A percentile compares a stretch with the other conserved stretches of the same genome.
Conservation (phyloP, 2,113 vertebrate genomes). For the Pogonocichla stellata region DNA sequence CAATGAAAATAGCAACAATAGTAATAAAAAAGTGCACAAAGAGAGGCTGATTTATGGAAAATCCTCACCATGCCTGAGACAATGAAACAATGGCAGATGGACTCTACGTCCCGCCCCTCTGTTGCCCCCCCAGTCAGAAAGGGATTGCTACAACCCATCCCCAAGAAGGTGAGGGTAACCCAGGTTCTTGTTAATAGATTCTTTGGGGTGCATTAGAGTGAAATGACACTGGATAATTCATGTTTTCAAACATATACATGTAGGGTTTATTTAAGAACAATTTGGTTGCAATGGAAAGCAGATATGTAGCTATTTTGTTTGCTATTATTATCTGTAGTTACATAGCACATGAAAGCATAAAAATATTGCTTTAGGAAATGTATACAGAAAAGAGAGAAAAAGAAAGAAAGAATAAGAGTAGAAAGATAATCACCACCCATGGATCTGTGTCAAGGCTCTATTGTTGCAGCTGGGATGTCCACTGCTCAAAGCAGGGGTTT, state of each 20-base stretch:
- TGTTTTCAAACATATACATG: background rate
- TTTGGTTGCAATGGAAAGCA: background rate
- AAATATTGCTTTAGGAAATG: background rate
- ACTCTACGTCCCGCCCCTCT: accelerated
- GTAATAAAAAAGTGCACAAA: background rate
- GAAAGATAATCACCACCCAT: background rate
- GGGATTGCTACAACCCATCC: background rate
- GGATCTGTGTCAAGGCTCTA: background rate
- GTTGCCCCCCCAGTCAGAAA: background rate
- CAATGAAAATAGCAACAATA: background rate
- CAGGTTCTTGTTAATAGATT: background rate
- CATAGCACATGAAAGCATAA: background rate
- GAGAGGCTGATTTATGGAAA: background rate
- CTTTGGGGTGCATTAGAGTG: background rate
- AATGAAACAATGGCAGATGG: background rate
- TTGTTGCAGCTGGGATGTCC: background rate
- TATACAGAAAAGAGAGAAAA: background rate
- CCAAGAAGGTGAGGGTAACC: background rate
- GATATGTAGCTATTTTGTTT: background rate
- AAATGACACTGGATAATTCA: background rate
- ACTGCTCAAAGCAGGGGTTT: background rate
- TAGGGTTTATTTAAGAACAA: background rate
- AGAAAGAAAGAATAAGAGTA: background rate
- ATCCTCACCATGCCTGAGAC: background rate
- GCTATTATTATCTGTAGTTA: background rate